These are phyloP conservation scores for Cydia fagiglandana DNA, from an alignment of 1,140 invertebrate genomes.

Conservation along the genomic window DNA sequence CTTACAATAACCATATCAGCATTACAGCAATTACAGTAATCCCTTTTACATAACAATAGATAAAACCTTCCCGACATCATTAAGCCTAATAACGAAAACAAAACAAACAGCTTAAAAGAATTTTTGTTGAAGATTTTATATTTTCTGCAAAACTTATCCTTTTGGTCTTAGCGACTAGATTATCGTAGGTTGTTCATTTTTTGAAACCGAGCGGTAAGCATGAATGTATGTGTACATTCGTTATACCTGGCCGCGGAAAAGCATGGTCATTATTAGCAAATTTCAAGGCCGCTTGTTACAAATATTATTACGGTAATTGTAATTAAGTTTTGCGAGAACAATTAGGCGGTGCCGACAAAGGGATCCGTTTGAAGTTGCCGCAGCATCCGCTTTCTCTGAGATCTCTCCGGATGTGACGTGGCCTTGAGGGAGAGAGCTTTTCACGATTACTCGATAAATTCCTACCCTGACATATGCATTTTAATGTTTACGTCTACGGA, in stretches of 20 bases:
- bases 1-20: background rate
- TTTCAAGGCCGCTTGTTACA: constrained; percentile 41
- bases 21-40: background rate
- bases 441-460: constrained; percentile 75
- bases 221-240: background rate
- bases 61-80: background rate
- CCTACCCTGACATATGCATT: constrained; percentile 58
- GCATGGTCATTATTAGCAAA: constrained; percentile 32
- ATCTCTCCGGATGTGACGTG: constrained; percentile 71
- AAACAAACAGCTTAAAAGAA: constrained; percentile 18
- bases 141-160: background rate
- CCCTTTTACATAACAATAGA: background rate
- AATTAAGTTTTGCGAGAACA: constrained; percentile 63
- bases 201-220: constrained; percentile 1
- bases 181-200: background rate
- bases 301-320: constrained; percentile 48
- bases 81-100: background rate
- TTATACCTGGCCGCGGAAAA: background rate
- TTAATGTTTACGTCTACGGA: constrained; percentile 14
- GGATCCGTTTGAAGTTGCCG: constrained; percentile 63
- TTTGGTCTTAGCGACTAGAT: background rate
- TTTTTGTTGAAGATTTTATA: background rate
- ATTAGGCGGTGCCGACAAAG: constrained; percentile 64
- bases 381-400: constrained; percentile 71
- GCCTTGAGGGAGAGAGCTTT: constrained; percentile 69